phyloP scores from a whole-genome alignment of 2,888 invertebrate species.

The Drosophila flavopinicola region DNA sequence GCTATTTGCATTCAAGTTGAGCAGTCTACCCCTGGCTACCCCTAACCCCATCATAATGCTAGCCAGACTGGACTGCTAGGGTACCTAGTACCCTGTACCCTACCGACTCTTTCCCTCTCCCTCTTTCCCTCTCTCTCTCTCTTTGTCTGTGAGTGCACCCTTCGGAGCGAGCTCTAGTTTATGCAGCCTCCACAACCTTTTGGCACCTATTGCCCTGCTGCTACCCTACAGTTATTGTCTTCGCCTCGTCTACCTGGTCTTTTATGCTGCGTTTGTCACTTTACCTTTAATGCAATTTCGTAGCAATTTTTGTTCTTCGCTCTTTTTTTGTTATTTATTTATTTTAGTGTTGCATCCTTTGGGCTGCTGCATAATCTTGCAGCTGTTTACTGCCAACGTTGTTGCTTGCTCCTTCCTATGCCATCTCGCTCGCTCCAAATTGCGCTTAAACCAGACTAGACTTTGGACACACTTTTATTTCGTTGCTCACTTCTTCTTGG shows the following conservation, averaged over 20 bases:
- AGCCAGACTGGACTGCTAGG: conserved; percentile 7
- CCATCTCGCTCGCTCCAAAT: background rate
- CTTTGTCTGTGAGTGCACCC: too few species aligned
- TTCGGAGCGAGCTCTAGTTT: too few species aligned
- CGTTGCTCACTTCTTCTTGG: conserved; percentile 43
- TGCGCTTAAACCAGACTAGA: conserved; percentile 26
- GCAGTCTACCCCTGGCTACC: conserved; percentile 29
- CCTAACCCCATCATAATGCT: conserved; percentile 14
- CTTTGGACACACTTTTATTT: conserved; percentile 46
- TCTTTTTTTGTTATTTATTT: conserved; percentile 81
- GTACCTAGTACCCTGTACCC: background rate
- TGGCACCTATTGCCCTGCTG: conserved; percentile 31
- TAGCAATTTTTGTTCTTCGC: too few species aligned
- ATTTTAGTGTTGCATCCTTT: conserved; percentile 64
- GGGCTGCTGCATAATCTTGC: conserved; percentile 42
- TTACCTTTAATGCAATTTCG: conserved; percentile 75
- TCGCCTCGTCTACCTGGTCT: conserved; percentile 22
- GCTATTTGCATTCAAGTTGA: conserved; percentile 57
- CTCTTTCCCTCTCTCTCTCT: too few species aligned
- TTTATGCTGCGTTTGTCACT: conserved; percentile 40
- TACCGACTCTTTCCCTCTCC: too few species aligned
- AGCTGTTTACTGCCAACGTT: conserved; percentile 53
- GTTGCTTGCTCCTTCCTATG: conserved; percentile 34
- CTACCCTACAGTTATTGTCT: conserved; percentile 5
- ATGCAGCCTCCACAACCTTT: conserved; percentile 13